These are phyloP conservation scores for Drusus annulatus DNA, from an alignment of 1,140 invertebrate species.

Conservation along the genomic window DNA sequence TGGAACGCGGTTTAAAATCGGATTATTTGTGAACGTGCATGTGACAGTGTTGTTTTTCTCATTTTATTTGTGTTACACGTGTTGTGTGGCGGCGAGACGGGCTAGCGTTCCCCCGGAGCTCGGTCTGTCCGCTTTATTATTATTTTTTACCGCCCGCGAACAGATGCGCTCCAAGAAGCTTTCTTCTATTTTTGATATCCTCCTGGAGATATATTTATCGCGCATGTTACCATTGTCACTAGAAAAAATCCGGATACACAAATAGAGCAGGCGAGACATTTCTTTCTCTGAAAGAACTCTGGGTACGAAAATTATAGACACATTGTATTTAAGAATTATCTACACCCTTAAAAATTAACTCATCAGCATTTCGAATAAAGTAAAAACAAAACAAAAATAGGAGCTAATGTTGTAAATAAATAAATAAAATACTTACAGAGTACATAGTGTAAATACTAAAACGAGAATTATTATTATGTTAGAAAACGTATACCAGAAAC, in stretches of 20 bases:
- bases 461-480: too few species aligned
- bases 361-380: too few species aligned
- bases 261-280: conserved; percentile 14
- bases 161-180: neutral
- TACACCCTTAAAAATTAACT: too few species aligned
- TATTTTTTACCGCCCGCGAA: neutral
- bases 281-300: too few species aligned
- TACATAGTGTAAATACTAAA: too few species aligned
- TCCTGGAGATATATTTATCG: neutral
- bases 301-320: too few species aligned
- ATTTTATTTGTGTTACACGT: conserved; percentile 13
- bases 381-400: too few species aligned
- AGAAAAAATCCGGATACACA: neutral
- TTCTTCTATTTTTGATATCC: neutral
- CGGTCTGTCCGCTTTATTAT: neutral
- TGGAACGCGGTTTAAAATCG: conserved; percentile 31
- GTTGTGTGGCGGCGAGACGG: conserved; percentile 3
- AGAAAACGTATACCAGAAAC: too few species aligned
- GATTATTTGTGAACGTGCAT: conserved; percentile 18
- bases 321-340: too few species aligned
- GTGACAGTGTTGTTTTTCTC: conserved; percentile 13
- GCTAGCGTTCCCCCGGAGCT: conserved; percentile 42
- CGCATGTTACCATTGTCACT: neutral
- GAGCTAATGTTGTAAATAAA: too few species aligned
- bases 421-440: too few species aligned